phyloP scores from a whole-genome alignment of 2,113 vertebrate species.

The Alexandromys fortis region DNA sequence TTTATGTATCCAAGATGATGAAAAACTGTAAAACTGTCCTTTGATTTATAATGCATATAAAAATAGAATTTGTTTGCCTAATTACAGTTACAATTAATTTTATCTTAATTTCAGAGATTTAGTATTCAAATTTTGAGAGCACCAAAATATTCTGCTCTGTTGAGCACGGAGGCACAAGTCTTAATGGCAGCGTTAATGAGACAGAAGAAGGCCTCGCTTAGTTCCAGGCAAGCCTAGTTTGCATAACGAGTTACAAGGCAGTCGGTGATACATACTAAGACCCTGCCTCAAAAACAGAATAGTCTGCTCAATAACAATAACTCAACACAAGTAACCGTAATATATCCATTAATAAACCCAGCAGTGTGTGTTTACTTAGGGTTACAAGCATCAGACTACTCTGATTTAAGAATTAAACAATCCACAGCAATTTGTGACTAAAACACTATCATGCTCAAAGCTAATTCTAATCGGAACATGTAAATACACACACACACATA shows the following conservation, averaged over 20 bases:
- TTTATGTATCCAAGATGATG: too few species aligned
- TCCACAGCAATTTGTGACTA: not conserved
- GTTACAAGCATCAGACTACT: not conserved
- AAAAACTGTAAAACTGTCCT: not conserved
- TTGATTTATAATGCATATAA: not conserved
- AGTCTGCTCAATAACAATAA: not conserved
- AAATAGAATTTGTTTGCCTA: not conserved
- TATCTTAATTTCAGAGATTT: not conserved
- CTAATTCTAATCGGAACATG: not conserved
- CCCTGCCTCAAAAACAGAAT: not conserved
- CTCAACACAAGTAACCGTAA: not conserved
- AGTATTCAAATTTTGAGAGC: not conserved
- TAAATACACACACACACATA: too few species aligned
- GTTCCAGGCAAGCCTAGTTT: not conserved
- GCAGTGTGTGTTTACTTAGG: not conserved
- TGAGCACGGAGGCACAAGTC: too few species aligned
- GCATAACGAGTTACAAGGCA: not conserved
- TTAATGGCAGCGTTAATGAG: not conserved
- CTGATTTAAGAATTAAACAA: not conserved
- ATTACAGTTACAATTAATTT: not conserved
- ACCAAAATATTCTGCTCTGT: not conserved
- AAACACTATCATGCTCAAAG: not conserved
- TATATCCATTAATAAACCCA: not conserved
- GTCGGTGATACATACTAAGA: not conserved
- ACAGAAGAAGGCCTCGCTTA: not conserved